phyloP scores from a whole-genome alignment of 2,888 invertebrate genomes.

The Griposia aprilina region DNA sequence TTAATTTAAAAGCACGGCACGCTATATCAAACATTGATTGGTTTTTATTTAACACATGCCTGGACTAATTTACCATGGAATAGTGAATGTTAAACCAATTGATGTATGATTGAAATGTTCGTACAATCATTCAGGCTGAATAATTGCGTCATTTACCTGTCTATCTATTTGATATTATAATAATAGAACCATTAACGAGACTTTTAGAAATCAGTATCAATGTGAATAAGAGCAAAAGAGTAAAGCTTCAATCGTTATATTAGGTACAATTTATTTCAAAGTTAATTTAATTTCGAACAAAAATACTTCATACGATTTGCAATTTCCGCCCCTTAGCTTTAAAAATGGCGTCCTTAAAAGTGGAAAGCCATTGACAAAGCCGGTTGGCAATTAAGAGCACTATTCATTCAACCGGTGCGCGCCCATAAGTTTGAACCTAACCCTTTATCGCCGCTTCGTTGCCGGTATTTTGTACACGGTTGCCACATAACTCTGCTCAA shows the following conservation, averaged over 20 bases:
- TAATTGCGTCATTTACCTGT: slow-evolving; percentile 8
- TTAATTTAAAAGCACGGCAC: slow-evolving; percentile 58
- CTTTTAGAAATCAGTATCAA: slow-evolving; percentile 10
- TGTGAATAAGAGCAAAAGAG: slow-evolving; percentile 3
- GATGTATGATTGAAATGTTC: slow-evolving; percentile 40
- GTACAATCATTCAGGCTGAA: slow-evolving; percentile 7
- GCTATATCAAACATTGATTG: slow-evolving; percentile 63
- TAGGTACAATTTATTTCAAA: slow-evolving; percentile 52
- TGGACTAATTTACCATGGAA: slow-evolving; percentile 13
- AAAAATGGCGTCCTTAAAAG: slow-evolving; percentile 67
- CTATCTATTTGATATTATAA: neutral
- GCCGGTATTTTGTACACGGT: slow-evolving; percentile 66
- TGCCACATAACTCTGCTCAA: slow-evolving; percentile 61
- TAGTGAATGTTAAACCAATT: slow-evolving; percentile 25
- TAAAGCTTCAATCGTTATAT: neutral
- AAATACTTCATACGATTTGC: slow-evolving; percentile 62
- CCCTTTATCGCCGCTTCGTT: slow-evolving; percentile 66
- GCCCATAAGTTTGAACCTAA: slow-evolving; percentile 67
- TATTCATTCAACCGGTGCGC: slow-evolving; percentile 69
- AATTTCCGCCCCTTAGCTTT: slow-evolving; percentile 66
- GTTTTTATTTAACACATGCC: slow-evolving; percentile 26
- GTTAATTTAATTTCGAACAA: slow-evolving; percentile 62
- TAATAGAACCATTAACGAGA: slow-evolving; percentile 13
- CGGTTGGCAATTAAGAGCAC: slow-evolving; percentile 72
- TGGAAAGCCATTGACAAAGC: slow-evolving; percentile 69